Base-by-base conservation (phyloP, 2,888 invertebrate genomes). In the Sminthurinus aureus region DNA sequence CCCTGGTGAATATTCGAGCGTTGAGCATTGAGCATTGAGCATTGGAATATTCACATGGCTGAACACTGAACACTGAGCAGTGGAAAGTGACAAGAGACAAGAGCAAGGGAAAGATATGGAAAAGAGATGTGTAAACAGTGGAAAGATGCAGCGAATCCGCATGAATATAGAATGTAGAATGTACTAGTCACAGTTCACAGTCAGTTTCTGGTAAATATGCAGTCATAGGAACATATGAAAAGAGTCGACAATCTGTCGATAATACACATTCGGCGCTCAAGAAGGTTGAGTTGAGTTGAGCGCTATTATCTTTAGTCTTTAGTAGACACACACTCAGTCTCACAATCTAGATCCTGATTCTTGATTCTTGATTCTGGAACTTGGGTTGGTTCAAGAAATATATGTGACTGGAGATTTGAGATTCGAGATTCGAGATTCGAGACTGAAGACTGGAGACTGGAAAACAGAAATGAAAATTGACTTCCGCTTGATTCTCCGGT, bases 401-500 rank as follows among this genome's bases (percentile, higher is more conserved):
- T 38, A 38, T 38, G 38, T 38, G 38, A 38, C 38, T 38, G 38
- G 38, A 38, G 38, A 38, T 6, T 38, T 1, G 38, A 38, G 38
- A 38, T 6, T 69, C 4, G 11, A n/a, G n/a, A 2, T 11, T 69
- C 58, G 38, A 38, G 38, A 38, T 6, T 69, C 4, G 11, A n/a
- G n/a, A 2, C 22, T 69, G n/a, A 2, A 4, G 3, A 8, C n/a
- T n/a, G 67, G 20, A n/a, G n/a, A n/a, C 22, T 24, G 71, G 26
- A 26, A 71, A 24, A 71, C 22, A 24, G 24, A 24, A 69, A 22
- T n/a, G 69, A 71, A 26, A 71, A 15, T 71, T 71, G 71, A 71
- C 71, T 71, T 71, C 71, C 71, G 71, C 24, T 71, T 13, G 26
- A 71, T 71, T 71, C 71, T 71, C 71, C 71, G 26, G 71, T 71